Evolutionary conservation across 2,888 invertebrate species (phyloP), one percentile per base, ranked within the genome.

Genomic region (Caenorhabditis virilis): DNA sequence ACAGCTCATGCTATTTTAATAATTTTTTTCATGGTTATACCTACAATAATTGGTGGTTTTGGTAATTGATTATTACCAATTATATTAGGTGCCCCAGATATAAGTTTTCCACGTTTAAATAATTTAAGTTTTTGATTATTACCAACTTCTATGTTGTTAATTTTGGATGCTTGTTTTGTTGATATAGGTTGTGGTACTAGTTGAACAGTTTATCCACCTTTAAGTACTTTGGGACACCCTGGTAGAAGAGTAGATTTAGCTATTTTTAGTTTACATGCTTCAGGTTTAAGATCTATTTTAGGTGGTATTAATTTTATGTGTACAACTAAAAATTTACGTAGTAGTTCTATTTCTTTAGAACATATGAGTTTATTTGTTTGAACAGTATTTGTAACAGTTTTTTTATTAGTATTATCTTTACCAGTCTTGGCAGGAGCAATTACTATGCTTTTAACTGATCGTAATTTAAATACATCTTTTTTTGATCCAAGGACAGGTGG

Each of bases 121-220:
- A 91, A 90, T 86, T 89, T 91, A 88, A 90, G 90, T 84, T 91
- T 91, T 86, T 91, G 91, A 87, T 69, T 91, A 54, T 70, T 91
- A n/a, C 89, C 89, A 0, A 89, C 89, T 0, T 89, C 90, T 11
- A 77, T 91, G 77, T 86, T 87, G n/a, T 73, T 91, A 43, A 79
- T 90, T 83, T 83, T 89, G 79, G 85, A 86, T 53, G 89, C 89
- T 77, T 87, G 87, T 78, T 85, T 89, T 78, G 88, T 89, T 62
- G 89, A 89, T 87, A 88, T 85, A 75, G 90, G 90, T 54, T 88
- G 88, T 48, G 90, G 90, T 59, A 90, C 90, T 41, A 90, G 90
- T 51, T 91, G 91, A 88, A 90, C 90, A 41, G 88, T 90, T 13
- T 90, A 90, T 41, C 90, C 90, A 0, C 90, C 90, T 77, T 88